These are phyloP conservation scores for Nycticryphes semicollaris DNA, from an alignment of 2,113 vertebrate species.

Conservation along the genomic window DNA sequence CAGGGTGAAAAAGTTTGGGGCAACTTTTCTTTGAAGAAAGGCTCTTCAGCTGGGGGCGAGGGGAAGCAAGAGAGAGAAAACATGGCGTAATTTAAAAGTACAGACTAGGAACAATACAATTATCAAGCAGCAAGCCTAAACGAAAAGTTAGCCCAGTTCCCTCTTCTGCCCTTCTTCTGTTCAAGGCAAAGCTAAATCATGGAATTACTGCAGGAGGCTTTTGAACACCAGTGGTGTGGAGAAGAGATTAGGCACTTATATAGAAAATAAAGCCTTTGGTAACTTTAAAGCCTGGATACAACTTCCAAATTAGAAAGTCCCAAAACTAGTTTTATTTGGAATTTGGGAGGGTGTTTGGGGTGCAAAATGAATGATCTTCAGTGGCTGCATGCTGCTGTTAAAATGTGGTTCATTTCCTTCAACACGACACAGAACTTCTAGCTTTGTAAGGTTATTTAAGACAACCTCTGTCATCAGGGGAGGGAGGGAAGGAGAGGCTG, in stretches of 20 bases:
- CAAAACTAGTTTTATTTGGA: background rate
- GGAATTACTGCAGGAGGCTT: background rate
- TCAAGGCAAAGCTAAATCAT: background rate
- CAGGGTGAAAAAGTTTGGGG: background rate
- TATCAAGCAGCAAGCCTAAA: background rate
- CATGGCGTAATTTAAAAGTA: background rate
- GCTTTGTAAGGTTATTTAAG: background rate
- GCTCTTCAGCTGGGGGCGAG: accelerated
- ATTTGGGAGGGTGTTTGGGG: background rate
- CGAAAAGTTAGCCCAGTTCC: background rate
- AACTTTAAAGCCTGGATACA: background rate
- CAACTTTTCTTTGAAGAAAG: background rate
- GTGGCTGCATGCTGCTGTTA: background rate
- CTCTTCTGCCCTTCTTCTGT: background rate
- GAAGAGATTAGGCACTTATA: background rate
- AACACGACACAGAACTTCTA: background rate
- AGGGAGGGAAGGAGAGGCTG: background rate
- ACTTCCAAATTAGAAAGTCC: background rate
- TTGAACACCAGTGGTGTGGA: background rate
- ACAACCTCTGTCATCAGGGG: background rate
- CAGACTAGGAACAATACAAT: background rate
- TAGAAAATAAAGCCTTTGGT: background rate
- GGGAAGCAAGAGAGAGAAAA: background rate
- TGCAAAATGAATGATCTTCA: background rate
- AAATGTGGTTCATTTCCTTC: background rate